phyloP scores from a whole-genome alignment of 1,140 invertebrate species.

The Panagrolaimus sp. region DNA sequence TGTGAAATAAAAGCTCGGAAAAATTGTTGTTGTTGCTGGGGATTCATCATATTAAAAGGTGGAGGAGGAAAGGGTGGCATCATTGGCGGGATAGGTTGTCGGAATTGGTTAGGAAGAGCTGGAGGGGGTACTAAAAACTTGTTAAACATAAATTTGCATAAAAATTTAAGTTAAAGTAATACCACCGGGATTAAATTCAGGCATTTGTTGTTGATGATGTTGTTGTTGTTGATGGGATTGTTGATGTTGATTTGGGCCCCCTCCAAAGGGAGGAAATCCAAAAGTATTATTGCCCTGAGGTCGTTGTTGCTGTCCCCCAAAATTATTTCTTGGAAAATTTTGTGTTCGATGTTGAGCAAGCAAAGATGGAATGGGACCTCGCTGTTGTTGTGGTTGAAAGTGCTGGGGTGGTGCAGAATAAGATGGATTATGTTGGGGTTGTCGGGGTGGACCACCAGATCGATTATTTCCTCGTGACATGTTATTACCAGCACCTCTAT shows the following conservation, averaged over 20 bases:
- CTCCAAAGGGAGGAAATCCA: no score
- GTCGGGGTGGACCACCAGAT: no score
- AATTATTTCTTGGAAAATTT: no score
- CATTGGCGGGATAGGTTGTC: background rate
- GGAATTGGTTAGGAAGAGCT: background rate
- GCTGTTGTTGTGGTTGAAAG: no score
- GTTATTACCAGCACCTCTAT: no score
- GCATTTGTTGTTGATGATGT: background rate
- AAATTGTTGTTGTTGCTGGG: background rate
- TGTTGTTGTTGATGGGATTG: background rate
- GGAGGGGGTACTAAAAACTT: background rate
- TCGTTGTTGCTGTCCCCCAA: background rate
- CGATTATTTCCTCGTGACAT: no score
- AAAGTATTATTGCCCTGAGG: background rate
- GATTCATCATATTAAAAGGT: background rate
- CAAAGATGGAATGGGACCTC: no score
- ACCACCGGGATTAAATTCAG: constrained; percentile 4
- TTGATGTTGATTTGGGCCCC: background rate
- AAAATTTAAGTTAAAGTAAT: no score
- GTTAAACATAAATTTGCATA: no score
- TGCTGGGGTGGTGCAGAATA: no score
- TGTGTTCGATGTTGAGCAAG: no score
- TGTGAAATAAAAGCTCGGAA: background rate
- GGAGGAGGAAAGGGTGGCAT: background rate
- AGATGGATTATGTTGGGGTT: no score